phyloP scores from a whole-genome alignment of 2,797 vertebrate species.

The Sebastiscus tertius region DNA sequence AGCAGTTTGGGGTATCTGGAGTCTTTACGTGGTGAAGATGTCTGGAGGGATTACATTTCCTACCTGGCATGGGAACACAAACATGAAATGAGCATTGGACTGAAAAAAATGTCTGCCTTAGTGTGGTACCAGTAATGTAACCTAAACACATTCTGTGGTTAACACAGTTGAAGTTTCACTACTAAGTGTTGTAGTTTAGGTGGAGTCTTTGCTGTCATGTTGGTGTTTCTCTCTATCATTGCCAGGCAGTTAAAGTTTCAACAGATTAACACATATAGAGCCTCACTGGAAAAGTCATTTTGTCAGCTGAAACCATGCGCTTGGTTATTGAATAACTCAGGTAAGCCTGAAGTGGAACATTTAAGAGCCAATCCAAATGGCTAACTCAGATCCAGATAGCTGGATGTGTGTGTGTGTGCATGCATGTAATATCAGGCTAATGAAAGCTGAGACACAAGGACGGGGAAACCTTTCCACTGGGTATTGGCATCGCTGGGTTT shows the following conservation, averaged over 20 bases:
- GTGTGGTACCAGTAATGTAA: background rate
- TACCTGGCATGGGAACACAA: background rate
- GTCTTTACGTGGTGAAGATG: background rate
- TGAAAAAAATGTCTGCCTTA: background rate
- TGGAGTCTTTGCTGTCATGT: background rate
- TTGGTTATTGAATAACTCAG: conserved; percentile 41
- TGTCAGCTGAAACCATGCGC: background rate
- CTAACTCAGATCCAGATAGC: background rate
- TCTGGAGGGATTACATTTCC: background rate
- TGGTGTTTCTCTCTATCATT: background rate
- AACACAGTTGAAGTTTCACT: background rate
- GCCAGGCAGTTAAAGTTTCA: conserved; percentile 24
- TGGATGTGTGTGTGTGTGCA: background rate
- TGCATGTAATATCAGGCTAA: conserved; percentile 4
- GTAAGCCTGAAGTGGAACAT: conserved; percentile 5
- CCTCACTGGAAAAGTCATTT: conserved; percentile 33
- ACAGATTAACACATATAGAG: conserved; percentile 11
- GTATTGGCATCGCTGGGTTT: background rate
- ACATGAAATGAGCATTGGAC: background rate
- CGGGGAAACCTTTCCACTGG: background rate
- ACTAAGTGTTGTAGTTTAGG: background rate
- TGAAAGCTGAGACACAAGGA: background rate
- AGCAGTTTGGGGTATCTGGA: background rate
- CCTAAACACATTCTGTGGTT: background rate
- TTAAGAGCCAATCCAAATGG: background rate